A percentile compares a stretch with the other conserved stretches of the same genome.
Evolutionary conservation across 2,888 invertebrate genomes (phyloP).

Genomic region (Epinotia ramella): DNA sequence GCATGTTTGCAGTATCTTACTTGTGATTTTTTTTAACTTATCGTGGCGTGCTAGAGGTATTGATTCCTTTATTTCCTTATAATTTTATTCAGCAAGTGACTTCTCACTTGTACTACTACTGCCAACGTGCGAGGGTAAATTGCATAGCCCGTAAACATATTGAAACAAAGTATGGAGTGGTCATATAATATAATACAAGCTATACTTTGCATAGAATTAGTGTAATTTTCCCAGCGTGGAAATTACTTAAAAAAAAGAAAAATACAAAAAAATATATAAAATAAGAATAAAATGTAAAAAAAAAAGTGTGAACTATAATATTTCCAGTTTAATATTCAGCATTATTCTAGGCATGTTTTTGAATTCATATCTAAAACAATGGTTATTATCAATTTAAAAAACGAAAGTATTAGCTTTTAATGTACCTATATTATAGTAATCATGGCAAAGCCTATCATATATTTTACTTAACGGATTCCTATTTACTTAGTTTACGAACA

Average conservation of each 20-base stretch:
- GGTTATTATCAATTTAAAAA: slow-evolving; percentile 71
- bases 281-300: slow-evolving; percentile 64
- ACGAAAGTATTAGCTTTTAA: slow-evolving; percentile 78
- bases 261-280: slow-evolving; percentile 65
- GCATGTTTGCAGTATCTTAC: slow-evolving; percentile 83
- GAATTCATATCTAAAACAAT: slow-evolving; percentile 75
- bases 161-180: slow-evolving; percentile 85
- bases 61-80: slow-evolving; percentile 36
- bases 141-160: slow-evolving; percentile 83
- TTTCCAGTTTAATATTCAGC: slow-evolving; percentile 86
- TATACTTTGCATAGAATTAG: slow-evolving; percentile 97
- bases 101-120: slow-evolving; percentile 75
- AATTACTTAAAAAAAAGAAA: slow-evolving; percentile 78
- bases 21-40: slow-evolving; percentile 66
- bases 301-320: slow-evolving; percentile 79
- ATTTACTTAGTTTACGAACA: slow-evolving; percentile 56
- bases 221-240: slow-evolving; percentile 92
- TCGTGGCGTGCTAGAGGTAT: slow-evolving; percentile 41
- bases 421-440: slow-evolving; percentile 69
- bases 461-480: slow-evolving; percentile 65
- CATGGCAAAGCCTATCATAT: slow-evolving; percentile 67
- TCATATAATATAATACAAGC: slow-evolving; percentile 89
- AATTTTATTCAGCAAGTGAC: slow-evolving; percentile 62
- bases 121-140: slow-evolving; percentile 83
- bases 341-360: slow-evolving; percentile 82